Conservation (phyloP, 1,140 invertebrate species). For the Platyscapa corneri region DNA sequence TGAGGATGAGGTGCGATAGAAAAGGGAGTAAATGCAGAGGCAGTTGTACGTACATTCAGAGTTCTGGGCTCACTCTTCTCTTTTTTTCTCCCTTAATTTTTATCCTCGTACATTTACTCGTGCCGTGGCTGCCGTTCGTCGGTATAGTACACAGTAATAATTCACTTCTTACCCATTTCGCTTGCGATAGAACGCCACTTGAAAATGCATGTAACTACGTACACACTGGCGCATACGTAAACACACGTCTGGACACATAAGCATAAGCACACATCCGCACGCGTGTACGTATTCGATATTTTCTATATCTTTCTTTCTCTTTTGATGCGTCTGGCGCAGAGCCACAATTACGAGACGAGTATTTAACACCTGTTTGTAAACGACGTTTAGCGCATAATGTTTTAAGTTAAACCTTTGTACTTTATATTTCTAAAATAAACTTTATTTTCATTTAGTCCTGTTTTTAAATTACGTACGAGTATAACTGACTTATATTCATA, state of each 20-base stretch:
- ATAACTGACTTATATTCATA: too few species aligned
- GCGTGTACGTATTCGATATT: not conserved
- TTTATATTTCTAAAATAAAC: too few species aligned
- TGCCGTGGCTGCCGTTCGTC: constrained; percentile 57
- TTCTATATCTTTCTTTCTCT: not conserved
- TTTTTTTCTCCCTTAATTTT: too few species aligned
- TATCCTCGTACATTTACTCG: constrained; percentile 14
- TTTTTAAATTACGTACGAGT: too few species aligned
- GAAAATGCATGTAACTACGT: constrained; percentile 54
- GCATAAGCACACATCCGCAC: too few species aligned
- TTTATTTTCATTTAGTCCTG: too few species aligned
- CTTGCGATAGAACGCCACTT: constrained; percentile 64
- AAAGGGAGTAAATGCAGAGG: not conserved
- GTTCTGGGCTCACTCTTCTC: not conserved
- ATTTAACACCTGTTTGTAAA: constrained; percentile 4
- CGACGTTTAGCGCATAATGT: not conserved
- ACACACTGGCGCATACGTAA: too few species aligned
- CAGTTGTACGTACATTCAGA: not conserved
- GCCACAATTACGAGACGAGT: not conserved
- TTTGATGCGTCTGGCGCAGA: not conserved
- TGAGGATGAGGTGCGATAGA: not conserved
- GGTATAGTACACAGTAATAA: constrained; percentile 63
- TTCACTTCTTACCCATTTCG: constrained; percentile 69
- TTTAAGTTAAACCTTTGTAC: not conserved
- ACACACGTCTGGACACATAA: not conserved